Conservation (phyloP, 2,797 vertebrate species). For the Malacoctenus gilli region DNA sequence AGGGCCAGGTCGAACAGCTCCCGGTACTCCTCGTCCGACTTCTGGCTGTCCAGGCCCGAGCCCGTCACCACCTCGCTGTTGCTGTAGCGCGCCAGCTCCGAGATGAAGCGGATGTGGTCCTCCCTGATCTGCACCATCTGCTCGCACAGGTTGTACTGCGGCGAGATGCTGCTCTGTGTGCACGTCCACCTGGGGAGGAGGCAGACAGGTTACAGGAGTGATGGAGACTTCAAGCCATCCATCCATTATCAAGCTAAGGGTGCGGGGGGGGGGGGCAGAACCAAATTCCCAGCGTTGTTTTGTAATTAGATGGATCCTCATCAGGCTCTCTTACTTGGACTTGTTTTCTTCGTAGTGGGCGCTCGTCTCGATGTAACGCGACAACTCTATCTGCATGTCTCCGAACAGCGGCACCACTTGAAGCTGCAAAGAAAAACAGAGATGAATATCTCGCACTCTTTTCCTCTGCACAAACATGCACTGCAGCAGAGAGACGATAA, state of each 20-base stretch:
- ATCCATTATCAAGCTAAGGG: no score
- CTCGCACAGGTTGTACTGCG: constrained; percentile 98
- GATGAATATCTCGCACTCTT: constrained; percentile 8
- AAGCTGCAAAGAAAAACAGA: constrained; percentile 78
- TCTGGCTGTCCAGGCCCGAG: constrained; percentile 98
- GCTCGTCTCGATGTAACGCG: constrained; percentile 97
- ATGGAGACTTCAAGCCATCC: no score
- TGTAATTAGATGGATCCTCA: no score
- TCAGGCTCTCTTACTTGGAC: constrained; percentile 93
- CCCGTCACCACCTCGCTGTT: constrained; percentile 97
- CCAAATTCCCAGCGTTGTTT: no score
- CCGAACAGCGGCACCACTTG: constrained; percentile 98
- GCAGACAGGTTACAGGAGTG: no score
- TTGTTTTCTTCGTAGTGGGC: constrained; percentile 99
- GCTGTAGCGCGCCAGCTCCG: constrained; percentile 97
- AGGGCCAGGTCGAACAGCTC: constrained; percentile 96
- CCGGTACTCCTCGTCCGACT: constrained; percentile 96
- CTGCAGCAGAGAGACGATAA: constrained; percentile 29
- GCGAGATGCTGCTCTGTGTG: constrained; percentile 98
- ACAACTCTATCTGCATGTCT: constrained; percentile 98
- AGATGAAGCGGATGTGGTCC: constrained; percentile 99
- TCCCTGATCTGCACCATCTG: constrained; percentile 99
- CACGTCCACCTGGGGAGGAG: constrained; percentile 91
- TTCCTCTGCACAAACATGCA: neutral
- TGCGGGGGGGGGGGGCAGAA: no score